phyloP scores from a whole-genome alignment of 37 sponge, comb jelly and placozoan genomes.

The Theonella swinhoei region DNA sequence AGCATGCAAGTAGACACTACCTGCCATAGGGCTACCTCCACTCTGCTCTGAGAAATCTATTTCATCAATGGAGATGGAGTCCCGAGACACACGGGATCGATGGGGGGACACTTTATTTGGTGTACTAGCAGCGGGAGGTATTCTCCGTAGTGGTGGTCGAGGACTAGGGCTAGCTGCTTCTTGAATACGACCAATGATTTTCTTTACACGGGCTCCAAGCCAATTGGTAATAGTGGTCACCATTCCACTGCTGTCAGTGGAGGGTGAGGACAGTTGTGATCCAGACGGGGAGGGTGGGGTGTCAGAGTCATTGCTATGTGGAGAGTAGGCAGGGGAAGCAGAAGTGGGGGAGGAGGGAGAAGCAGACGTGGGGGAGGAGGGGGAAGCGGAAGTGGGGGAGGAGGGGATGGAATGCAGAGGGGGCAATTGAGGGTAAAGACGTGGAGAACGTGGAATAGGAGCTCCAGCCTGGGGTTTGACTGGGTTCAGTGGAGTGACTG shows the following conservation, averaged over 20 bases:
- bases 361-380: background rate
- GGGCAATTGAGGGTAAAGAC: background rate
- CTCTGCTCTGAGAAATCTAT: background rate
- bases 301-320: background rate
- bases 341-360: background rate
- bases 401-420: background rate
- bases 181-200: constrained; percentile 14
- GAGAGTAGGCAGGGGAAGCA: background rate
- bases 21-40: background rate
- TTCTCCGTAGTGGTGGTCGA: background rate
- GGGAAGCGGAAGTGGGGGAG: background rate
- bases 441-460: background rate
- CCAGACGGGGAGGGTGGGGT: background rate
- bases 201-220: constrained; percentile 32
- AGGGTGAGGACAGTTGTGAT: background rate
- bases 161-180: constrained; percentile 20
- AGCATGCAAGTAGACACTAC: background rate
- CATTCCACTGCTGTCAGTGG: constrained; percentile 18
- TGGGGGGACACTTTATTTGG: background rate
- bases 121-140: background rate
- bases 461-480: background rate
- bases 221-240: constrained; percentile 4
- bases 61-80: constrained; percentile 22
- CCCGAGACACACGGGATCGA: background rate
- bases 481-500: background rate